These are phyloP conservation scores for Tapirus terrestris DNA, from an alignment of 2,113 vertebrate species.

Conservation along the genomic window DNA sequence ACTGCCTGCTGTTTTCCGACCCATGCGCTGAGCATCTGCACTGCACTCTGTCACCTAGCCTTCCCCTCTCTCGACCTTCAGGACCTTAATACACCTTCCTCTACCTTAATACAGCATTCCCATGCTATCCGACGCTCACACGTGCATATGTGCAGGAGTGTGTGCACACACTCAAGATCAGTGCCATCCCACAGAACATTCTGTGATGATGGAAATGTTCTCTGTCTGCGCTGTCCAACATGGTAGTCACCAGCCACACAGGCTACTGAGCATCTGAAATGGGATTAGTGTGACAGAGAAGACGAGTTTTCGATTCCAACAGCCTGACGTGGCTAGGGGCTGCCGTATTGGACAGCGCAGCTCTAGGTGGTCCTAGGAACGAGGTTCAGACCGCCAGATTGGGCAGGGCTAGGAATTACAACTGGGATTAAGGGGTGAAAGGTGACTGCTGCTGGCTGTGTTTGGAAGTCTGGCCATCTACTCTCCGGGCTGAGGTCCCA, in stretches of 20 bases:
- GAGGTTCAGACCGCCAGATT: neutral
- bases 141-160: neutral
- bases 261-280: neutral
- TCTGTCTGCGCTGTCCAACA: neutral
- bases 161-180: neutral
- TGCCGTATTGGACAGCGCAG: neutral
- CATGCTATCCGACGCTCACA: rapidly evolving
- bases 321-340: neutral
- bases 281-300: neutral
- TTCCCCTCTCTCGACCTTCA: neutral
- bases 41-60: neutral
- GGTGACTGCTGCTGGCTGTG: neutral
- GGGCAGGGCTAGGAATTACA: neutral
- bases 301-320: neutral
- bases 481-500: neutral
- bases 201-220: neutral
- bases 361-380: neutral
- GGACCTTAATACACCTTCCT: no score
- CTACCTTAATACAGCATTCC: neutral
- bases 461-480: neutral
- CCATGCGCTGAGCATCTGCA: neutral
- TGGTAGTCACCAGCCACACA: neutral
- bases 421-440: neutral
- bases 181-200: neutral
- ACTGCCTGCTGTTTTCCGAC: neutral